A percentile compares a stretch with the other conserved stretches of the same genome.
phyloP scores from a whole-genome alignment of 2,888 invertebrate genomes.

The Euzophera pinguis region DNA sequence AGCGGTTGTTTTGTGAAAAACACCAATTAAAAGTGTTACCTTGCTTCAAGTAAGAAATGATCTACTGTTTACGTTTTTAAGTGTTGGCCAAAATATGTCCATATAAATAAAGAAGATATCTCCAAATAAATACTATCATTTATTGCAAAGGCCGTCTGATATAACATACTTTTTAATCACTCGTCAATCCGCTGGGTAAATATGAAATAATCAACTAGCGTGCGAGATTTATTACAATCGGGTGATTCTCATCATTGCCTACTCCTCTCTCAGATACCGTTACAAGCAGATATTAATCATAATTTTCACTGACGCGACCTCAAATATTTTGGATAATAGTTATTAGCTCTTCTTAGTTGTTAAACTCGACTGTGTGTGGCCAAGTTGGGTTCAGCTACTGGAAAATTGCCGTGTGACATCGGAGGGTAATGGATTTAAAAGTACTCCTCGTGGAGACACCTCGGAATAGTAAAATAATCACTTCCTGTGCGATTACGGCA shows the following conservation, averaged over 20 bases:
- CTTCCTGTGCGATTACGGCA: slow-evolving; percentile 62
- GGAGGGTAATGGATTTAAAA: slow-evolving; percentile 74
- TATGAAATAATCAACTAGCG: slow-evolving; percentile 21
- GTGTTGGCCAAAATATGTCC: too few species aligned
- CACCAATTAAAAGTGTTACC: too few species aligned
- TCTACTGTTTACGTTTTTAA: too few species aligned
- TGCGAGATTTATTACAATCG: slow-evolving; percentile 35
- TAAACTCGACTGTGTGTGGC: slow-evolving; percentile 68
- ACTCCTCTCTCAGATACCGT: slow-evolving; percentile 51
- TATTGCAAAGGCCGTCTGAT: too few species aligned
- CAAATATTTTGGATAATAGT: slow-evolving; percentile 72
- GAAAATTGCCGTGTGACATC: slow-evolving; percentile 77
- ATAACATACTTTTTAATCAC: not conserved
- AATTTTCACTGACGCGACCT: slow-evolving; percentile 74
- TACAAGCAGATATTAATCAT: slow-evolving; percentile 79
- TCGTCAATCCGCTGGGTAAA: not conserved
- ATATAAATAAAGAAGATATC: too few species aligned
- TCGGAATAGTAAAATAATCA: slow-evolving; percentile 68
- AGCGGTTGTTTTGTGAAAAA: too few species aligned
- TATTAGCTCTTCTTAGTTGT: slow-evolving; percentile 68
- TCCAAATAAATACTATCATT: too few species aligned
- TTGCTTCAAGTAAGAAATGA: too few species aligned
- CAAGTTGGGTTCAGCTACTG: slow-evolving; percentile 58
- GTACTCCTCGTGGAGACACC: slow-evolving; percentile 55
- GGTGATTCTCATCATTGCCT: slow-evolving; percentile 43